phyloP scores from a whole-genome alignment of 2,113 vertebrate species.

The Rhinogobius similis region DNA sequence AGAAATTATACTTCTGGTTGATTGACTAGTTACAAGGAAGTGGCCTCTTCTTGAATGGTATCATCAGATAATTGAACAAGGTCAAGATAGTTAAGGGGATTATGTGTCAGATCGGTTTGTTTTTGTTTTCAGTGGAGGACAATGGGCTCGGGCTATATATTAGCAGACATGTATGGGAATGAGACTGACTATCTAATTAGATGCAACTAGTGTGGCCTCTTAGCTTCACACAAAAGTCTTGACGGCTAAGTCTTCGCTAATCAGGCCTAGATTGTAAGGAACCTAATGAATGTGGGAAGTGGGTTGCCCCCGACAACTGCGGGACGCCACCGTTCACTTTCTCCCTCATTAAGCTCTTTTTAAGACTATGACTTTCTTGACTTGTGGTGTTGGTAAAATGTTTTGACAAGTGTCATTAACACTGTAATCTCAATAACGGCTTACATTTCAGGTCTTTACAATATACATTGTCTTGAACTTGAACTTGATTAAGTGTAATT shows the following conservation, averaged over 20 bases:
- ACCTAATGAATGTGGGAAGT: slow-evolving; percentile 72
- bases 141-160: slow-evolving; percentile 57
- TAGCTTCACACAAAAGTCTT: slow-evolving; percentile 61
- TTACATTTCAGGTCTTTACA: slow-evolving; percentile 1
- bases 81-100: slow-evolving; percentile 72
- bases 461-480: slow-evolving; percentile 35
- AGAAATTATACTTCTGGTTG: slow-evolving; percentile 5
- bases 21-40: slow-evolving; percentile 39
- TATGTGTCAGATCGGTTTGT: slow-evolving; percentile 62
- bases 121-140: slow-evolving; percentile 54
- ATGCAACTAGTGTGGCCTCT: slow-evolving; percentile 43
- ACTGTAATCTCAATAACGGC: slow-evolving; percentile 1
- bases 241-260: slow-evolving; percentile 62
- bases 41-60: slow-evolving; percentile 40
- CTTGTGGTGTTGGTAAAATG: slow-evolving; percentile 43
- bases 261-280: slow-evolving; percentile 50
- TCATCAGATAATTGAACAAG: slow-evolving; percentile 67
- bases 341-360: slow-evolving; percentile 41
- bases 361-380: slow-evolving; percentile 46
- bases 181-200: slow-evolving; percentile 64
- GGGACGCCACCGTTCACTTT: slow-evolving; percentile 36
- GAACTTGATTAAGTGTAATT: slow-evolving; percentile 12
- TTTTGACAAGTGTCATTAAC: slow-evolving; percentile 55
- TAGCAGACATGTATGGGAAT: slow-evolving; percentile 67
- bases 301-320: slow-evolving; percentile 35